Percentiles rank a stretch among this genome's conserved stretches.
Conservation (phyloP, 1,140 invertebrate species). For the Chironomus tepperi region DNA sequence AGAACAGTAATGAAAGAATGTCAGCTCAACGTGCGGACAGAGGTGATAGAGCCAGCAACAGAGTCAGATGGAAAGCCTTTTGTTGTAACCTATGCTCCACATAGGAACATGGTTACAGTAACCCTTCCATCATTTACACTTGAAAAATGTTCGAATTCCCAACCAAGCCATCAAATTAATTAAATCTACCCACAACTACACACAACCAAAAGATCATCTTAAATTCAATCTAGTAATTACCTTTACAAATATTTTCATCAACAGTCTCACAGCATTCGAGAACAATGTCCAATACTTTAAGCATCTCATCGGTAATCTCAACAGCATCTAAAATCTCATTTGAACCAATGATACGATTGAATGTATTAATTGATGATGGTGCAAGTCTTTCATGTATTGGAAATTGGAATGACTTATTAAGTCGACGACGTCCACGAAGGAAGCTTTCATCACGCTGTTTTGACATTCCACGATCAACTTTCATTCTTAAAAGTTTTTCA, state of each 20-base stretch:
- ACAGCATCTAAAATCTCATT: neutral
- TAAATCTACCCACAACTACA: too few relatives aligned
- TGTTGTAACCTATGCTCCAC: too few relatives aligned
- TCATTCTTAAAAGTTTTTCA: neutral
- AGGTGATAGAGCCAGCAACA: too few relatives aligned
- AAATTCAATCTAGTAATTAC: too few relatives aligned
- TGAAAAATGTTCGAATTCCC: too few relatives aligned
- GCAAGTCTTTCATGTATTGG: neutral
- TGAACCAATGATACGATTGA: neutral
- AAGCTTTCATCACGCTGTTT: neutral
- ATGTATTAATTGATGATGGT: neutral
- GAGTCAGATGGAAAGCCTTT: too few relatives aligned
- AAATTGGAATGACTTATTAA: neutral
- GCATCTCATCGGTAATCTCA: neutral
- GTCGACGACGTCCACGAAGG: neutral
- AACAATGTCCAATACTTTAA: neutral
- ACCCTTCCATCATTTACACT: too few relatives aligned
- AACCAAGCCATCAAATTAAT: too few relatives aligned
- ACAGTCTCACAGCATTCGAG: neutral
- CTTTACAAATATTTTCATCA: neutral
- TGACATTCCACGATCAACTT: neutral
- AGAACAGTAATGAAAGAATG: too few relatives aligned
- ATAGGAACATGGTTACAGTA: too few relatives aligned
- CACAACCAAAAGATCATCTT: too few relatives aligned
- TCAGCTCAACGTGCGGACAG: too few relatives aligned